These are phyloP conservation scores for Myanophis thanlyinensis DNA, from an alignment of 2,113 vertebrate species.

Conservation along the genomic window DNA sequence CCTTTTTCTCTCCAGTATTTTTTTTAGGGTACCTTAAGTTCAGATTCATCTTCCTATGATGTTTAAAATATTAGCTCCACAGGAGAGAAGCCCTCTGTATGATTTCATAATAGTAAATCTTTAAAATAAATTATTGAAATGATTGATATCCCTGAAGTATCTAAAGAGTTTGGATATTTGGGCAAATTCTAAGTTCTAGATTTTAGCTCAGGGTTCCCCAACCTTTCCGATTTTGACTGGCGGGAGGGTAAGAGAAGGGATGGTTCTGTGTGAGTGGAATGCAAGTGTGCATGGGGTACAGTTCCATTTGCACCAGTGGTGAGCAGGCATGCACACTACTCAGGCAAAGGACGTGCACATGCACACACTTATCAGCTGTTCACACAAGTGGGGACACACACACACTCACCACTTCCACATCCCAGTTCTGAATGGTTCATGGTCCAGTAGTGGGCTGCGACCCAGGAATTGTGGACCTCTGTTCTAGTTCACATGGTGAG, in stretches of 20 bases:
- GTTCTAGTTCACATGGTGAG: neutral
- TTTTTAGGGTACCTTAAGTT: neutral
- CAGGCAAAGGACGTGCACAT: neutral
- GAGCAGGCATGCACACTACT: neutral
- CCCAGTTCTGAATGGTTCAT: neutral
- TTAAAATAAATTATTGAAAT: neutral
- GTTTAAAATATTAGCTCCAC: neutral
- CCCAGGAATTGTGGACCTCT: neutral
- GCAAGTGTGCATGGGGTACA: neutral
- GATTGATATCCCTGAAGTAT: neutral
- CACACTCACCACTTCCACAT: neutral
- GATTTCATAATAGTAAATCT: neutral
- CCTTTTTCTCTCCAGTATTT: neutral
- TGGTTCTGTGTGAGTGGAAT: neutral
- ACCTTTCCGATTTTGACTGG: neutral
- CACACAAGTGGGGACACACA: neutral
- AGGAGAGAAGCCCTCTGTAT: too few relatives aligned
- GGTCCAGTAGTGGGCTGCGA: neutral
- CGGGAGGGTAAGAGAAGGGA: too few relatives aligned
- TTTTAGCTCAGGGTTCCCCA: neutral
- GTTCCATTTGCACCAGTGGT: neutral
- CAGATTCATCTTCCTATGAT: neutral
- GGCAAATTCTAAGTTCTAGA: neutral
- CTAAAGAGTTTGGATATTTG: neutral
- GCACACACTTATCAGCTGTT: neutral